Evolutionary conservation across 2,797 vertebrate species (phyloP), one percentile per base, ranked within the genome.

Genomic region (Aphelocoma californica): DNA sequence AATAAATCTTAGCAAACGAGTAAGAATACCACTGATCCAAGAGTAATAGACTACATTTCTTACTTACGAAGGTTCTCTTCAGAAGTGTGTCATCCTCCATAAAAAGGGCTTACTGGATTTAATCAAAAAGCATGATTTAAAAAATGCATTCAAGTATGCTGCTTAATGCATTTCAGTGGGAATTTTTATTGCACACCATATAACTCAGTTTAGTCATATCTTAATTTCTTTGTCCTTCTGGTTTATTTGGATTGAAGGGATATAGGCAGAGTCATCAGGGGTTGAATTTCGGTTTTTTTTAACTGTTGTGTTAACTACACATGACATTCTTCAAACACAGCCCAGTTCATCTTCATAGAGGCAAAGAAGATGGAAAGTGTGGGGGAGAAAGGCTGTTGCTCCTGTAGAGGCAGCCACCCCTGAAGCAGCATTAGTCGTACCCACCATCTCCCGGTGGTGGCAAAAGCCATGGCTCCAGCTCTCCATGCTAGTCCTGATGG

Each of bases 1-100:
- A 31, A 64, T n/a, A 75, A 29, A 60, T 77, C 10, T 61, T 26
- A 26, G 10, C 28, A 51, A 38, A 57, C 4, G 0, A 6, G 20
- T 45, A 20, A 72, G 10, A 67, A 65, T 61, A n/a, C 7, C 29
- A 44, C 19, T 57, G 66, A 45, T 17, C 7, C 56, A 73, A 73
- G 74, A 47, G 16, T 32, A 69, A 26, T 0, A 2, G 44, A 40
- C 13, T 25, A 40, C 0, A 0, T 51, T 72, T 88, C 18, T 82
- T 73, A 7, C 38, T 78, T 67, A 21, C 2, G 32, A n/a, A 31
- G 5, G 1, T 40, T 83, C 16, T 80, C 19, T 75, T 60, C 10
- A n/a, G 40, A 75, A 45, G 18, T 31, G n/a, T 61, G 32, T 57
- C 0, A 21, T n/a, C 19, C 51, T 44, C 31, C 23, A n/a, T 51